Evolutionary conservation across 2,888 invertebrate species (phyloP).

Genomic region (Papilio elwesi): DNA sequence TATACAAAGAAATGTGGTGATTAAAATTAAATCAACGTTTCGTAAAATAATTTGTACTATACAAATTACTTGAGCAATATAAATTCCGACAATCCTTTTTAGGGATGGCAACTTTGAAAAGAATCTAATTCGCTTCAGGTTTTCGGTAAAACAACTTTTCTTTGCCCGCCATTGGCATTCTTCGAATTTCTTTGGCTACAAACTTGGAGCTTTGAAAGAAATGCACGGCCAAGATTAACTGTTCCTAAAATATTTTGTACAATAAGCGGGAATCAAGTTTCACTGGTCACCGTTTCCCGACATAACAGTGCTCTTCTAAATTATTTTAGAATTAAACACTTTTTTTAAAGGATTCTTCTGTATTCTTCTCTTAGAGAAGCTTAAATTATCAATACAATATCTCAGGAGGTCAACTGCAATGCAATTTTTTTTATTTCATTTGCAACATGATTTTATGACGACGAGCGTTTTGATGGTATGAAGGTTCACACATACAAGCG

Average conservation of each 20-base stretch:
- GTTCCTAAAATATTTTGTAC: constrained; percentile 15
- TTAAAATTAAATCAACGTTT: too few species aligned
- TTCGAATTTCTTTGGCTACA: constrained; percentile 19
- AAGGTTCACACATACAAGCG: too few species aligned
- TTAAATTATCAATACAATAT: too few species aligned
- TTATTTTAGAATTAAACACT: not conserved
- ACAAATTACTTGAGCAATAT: constrained; percentile 18
- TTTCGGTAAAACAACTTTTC: constrained; percentile 23
- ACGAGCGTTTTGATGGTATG: too few species aligned
- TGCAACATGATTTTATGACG: too few species aligned
- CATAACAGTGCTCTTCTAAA: not conserved
- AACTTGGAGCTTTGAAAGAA: constrained; percentile 9
- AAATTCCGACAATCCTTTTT: constrained; percentile 18
- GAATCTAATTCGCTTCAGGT: constrained; percentile 27
- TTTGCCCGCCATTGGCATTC: constrained; percentile 23
- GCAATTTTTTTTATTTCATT: too few species aligned
- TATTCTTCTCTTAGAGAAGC: too few species aligned
- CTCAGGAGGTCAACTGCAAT: too few species aligned
- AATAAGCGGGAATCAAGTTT: constrained; percentile 1
- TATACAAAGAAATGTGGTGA: too few species aligned
- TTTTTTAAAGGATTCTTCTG: not conserved
- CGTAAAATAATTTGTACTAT: not conserved
- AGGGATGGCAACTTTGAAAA: constrained; percentile 13
- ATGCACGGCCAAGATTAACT: constrained; percentile 6
- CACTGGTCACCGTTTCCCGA: not conserved